Evolutionary conservation across 2,888 invertebrate genomes (phyloP).

Genomic region (Amphipyra tragopoginis): DNA sequence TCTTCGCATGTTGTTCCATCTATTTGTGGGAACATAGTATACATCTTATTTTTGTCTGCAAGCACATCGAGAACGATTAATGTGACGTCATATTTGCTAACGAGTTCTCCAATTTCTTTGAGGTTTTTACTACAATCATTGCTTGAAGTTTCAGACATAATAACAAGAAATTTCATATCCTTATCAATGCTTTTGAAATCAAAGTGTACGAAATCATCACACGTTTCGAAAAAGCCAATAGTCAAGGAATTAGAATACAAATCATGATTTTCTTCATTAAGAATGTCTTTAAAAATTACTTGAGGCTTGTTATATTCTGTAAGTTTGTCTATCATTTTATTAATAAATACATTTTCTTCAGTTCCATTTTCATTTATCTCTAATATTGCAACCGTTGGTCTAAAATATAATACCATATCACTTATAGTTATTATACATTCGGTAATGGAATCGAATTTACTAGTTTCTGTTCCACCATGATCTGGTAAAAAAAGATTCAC

Average conservation of each 20-base stretch:
- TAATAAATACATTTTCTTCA: slow-evolving; percentile 43
- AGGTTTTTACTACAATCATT: slow-evolving; percentile 47
- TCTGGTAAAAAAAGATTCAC: background rate
- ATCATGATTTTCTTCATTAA: slow-evolving; percentile 25
- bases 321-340: slow-evolving; percentile 50
- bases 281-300: slow-evolving; percentile 33
- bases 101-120: slow-evolving; percentile 46
- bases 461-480: background rate
- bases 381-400: slow-evolving; percentile 56
- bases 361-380: slow-evolving; percentile 15
- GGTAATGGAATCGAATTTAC: slow-evolving; percentile 38
- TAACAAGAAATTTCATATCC: slow-evolving; percentile 63
- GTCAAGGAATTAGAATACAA: slow-evolving; percentile 41
- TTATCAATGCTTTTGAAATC: slow-evolving; percentile 46
- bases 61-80: slow-evolving; percentile 60
- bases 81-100: slow-evolving; percentile 65
- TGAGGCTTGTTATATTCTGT: slow-evolving; percentile 44
- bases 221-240: slow-evolving; percentile 58
- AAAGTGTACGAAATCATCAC: slow-evolving; percentile 49
- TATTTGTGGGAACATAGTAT: slow-evolving; percentile 66
- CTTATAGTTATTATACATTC: slow-evolving; percentile 58
- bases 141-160: slow-evolving; percentile 52
- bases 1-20: slow-evolving; percentile 66
- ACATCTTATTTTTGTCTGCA: slow-evolving; percentile 50
- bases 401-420: slow-evolving; percentile 44